Conservation (phyloP, 53 echinoderm and acorn worm species). For the Crossaster papposus region DNA sequence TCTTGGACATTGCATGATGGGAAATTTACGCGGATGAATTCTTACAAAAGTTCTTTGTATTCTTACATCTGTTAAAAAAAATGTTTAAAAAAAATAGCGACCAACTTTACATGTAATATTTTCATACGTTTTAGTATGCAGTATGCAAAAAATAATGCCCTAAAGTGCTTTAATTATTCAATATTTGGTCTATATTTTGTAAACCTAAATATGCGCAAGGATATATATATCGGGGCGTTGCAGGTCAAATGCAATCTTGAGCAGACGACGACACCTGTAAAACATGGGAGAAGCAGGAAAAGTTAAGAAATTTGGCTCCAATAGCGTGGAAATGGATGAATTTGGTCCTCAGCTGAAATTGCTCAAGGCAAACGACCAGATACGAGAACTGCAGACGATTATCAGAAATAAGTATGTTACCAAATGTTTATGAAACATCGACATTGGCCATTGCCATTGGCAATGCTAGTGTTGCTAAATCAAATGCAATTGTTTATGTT, state of each 20-base stretch:
- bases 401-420: conserved; percentile 87
- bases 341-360: conserved; percentile 79
- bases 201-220: not conserved
- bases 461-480: too few species aligned
- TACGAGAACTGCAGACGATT: conserved; percentile 83
- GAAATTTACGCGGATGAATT: conserved; percentile 44
- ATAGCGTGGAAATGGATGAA: conserved; percentile 70
- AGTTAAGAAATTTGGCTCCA: conserved; percentile 66
- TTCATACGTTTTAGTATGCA: not conserved
- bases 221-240: conserved; percentile 25
- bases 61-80: too few species aligned
- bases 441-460: too few species aligned
- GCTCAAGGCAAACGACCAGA: conserved; percentile 80
- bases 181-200: conserved; percentile 11
- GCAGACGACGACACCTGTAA: not conserved
- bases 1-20: conserved; percentile 65
- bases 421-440: not conserved
- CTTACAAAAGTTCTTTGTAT: not conserved
- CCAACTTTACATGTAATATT: not conserved
- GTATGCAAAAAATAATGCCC: not conserved
- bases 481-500: too few species aligned
- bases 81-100: not conserved
- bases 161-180: not conserved
- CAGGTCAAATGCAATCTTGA: conserved; percentile 20
- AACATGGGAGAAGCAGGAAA: conserved; percentile 66